These are phyloP conservation scores for Synanceia verrucosa DNA, from an alignment of 2,797 vertebrate species.

Conservation along the genomic window DNA sequence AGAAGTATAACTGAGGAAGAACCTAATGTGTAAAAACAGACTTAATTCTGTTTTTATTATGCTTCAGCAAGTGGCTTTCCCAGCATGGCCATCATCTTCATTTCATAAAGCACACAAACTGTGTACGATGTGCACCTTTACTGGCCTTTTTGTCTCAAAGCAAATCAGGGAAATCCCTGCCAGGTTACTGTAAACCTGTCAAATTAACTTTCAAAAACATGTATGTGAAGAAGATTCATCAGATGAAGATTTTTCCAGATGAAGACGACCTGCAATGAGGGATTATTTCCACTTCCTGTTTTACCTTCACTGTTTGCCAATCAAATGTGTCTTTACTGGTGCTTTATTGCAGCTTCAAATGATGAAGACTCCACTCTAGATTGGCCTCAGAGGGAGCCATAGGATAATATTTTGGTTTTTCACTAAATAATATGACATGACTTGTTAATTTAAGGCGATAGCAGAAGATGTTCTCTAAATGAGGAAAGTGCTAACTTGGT, in stretches of 20 bases:
- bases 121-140: neutral
- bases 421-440: neutral
- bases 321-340: neutral
- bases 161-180: no score
- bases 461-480: neutral
- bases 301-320: neutral
- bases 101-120: neutral
- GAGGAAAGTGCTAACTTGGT: neutral
- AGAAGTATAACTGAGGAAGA: neutral
- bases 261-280: neutral
- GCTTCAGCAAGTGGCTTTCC: neutral
- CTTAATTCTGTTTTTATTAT: neutral
- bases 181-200: neutral
- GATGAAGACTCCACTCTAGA: neutral
- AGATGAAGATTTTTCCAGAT: neutral
- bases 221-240: no score
- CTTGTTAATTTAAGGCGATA: neutral
- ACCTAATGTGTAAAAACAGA: neutral
- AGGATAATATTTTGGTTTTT: neutral
- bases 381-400: neutral
- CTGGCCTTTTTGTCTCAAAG: no score
- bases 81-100: neutral
- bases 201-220: neutral
- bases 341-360: neutral
- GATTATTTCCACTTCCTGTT: neutral